phyloP scores from a whole-genome alignment of 2,797 vertebrate species.

The Ctenopoma kingsleyae region DNA sequence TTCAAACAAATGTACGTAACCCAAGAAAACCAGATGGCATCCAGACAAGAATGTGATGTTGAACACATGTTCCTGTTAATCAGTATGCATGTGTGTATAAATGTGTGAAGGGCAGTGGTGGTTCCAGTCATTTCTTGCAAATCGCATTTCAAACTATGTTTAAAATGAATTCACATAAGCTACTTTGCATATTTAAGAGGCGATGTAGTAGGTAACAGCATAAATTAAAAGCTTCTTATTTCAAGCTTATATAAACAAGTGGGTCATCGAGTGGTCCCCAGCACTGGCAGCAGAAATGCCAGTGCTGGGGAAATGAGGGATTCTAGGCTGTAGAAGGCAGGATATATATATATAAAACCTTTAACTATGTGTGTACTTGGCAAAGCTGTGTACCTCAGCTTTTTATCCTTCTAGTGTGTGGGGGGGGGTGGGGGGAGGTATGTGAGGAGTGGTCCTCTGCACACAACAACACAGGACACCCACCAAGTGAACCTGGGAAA shows the following conservation, averaged over 20 bases:
- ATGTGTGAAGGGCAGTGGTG: neutral
- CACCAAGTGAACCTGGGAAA: slow-evolving; percentile 43
- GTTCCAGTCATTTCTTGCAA: neutral
- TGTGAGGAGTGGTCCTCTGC: slow-evolving; percentile 9
- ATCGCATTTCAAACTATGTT: neutral
- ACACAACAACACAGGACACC: slow-evolving; percentile 54
- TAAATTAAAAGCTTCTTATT: slow-evolving; percentile 27
- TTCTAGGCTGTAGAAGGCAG: slow-evolving; percentile 31
- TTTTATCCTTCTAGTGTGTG: slow-evolving; percentile 41
- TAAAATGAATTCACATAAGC: neutral
- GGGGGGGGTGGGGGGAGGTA: too few relatives aligned
- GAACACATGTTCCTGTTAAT: neutral
- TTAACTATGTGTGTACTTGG: slow-evolving; percentile 45
- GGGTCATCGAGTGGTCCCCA: slow-evolving; percentile 9
- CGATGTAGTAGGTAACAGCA: neutral
- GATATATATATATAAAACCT: slow-evolving; percentile 34
- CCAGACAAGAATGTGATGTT: slow-evolving; percentile 26
- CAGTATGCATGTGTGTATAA: neutral
- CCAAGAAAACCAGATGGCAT: slow-evolving; percentile 22
- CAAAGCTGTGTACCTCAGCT: slow-evolving; percentile 51
- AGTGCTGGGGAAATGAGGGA: too few relatives aligned
- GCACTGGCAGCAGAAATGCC: slow-evolving; percentile 17
- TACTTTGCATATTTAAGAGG: neutral
- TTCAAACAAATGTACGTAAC: slow-evolving; percentile 60
- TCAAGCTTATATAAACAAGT: neutral